These are phyloP conservation scores for Pipra filicauda DNA, from an alignment of 2,113 vertebrate species.

Conservation along the genomic window DNA sequence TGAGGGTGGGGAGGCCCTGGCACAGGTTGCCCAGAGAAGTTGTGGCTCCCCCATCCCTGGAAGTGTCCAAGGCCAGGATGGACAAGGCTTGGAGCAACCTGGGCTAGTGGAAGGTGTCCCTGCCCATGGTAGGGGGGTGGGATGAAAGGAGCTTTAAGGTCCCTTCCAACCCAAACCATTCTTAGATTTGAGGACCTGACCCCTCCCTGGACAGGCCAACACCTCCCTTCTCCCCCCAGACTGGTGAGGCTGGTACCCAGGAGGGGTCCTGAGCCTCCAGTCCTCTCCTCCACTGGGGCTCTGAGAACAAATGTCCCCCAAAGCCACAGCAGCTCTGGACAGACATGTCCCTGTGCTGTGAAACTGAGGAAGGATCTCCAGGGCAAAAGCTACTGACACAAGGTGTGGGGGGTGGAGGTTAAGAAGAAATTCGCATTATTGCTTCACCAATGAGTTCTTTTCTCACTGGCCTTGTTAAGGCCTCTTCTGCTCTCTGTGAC, in stretches of 20 bases:
- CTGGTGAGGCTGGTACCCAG: background rate
- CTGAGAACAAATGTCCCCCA: background rate
- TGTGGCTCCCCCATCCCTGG: background rate
- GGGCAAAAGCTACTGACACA: background rate
- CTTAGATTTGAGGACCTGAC: background rate
- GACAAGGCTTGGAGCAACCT: background rate
- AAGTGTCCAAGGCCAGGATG: background rate
- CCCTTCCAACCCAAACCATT: background rate
- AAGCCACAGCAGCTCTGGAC: background rate
- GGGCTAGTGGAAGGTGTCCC: background rate
- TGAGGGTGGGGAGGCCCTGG: background rate
- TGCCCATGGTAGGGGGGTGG: background rate
- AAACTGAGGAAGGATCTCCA: background rate
- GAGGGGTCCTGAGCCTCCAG: background rate
- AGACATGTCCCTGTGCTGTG: accelerated
- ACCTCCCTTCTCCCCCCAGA: background rate
- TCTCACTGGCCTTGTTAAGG: background rate
- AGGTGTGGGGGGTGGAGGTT: background rate
- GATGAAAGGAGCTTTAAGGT: background rate
- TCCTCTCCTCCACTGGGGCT: background rate
- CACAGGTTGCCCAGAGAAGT: background rate
- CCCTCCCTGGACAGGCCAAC: background rate
- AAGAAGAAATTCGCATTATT: background rate
- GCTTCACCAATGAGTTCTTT: background rate
- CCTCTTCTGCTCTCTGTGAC: background rate